Conservation (phyloP, 2,797 vertebrate species). For the Sebastes aleutianus region DNA sequence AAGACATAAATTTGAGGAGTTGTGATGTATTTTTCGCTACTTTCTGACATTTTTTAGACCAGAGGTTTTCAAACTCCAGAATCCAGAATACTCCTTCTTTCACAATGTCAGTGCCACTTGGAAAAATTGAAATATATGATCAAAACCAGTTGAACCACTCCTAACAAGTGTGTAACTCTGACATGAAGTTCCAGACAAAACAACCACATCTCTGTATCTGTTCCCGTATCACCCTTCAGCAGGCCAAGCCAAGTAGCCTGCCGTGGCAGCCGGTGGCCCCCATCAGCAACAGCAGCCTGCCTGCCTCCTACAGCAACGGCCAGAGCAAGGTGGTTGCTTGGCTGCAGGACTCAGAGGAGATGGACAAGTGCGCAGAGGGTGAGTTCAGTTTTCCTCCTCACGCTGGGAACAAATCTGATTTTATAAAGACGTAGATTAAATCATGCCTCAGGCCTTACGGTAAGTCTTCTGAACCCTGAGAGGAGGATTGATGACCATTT, state of each 20-base stretch:
- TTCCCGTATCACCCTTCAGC: conserved; percentile 33
- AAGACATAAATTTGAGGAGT: background rate
- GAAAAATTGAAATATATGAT: background rate
- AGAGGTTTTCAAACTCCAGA: background rate
- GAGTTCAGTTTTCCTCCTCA: conserved; percentile 42
- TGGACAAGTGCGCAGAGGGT: conserved; percentile 99
- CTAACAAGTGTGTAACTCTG: background rate
- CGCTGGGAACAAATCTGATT: conserved; percentile 32
- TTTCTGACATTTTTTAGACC: background rate
- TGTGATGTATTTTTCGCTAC: background rate
- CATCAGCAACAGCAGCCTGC: conserved; percentile 89
- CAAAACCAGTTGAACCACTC: background rate
- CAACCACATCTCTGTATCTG: background rate
- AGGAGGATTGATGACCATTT: conserved; percentile 23
- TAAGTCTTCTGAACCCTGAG: conserved; percentile 6
- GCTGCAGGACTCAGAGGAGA: conserved; percentile 98
- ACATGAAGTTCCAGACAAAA: background rate
- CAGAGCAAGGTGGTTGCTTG: conserved; percentile 97
- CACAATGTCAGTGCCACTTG: background rate
- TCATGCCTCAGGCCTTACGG: background rate
- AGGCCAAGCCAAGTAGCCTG: conserved; percentile 88
- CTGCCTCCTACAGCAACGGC: conserved; percentile 92
- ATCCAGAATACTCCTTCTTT: background rate
- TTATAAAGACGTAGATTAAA: conserved; percentile 37
- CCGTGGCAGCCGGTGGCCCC: conserved; percentile 86